Evolutionary conservation across 2,113 vertebrate genomes (phyloP).

Genomic region (Otus sunia): DNA sequence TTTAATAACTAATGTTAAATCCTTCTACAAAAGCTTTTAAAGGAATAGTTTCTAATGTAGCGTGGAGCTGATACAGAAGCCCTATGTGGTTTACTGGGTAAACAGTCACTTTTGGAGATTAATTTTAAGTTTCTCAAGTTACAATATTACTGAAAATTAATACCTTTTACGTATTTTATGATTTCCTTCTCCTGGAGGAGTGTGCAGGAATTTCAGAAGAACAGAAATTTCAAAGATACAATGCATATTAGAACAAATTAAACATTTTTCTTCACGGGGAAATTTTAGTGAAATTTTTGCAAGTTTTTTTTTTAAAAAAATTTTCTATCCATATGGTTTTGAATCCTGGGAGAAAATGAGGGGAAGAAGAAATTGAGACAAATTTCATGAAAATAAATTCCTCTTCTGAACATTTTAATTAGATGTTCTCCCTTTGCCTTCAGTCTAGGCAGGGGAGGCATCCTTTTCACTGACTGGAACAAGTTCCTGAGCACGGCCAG

Average conservation of each 20-base stretch:
- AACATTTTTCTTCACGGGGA: background rate
- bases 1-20: background rate
- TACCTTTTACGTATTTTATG: background rate
- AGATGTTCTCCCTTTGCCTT: background rate
- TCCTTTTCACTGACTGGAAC: background rate
- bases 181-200: background rate
- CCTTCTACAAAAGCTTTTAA: background rate
- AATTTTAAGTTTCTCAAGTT: background rate
- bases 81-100: background rate
- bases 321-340: background rate
- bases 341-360: background rate
- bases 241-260: background rate
- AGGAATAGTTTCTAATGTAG: background rate
- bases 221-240: background rate
- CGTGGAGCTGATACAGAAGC: background rate
- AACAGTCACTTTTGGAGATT: background rate
- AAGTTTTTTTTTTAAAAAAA: background rate
- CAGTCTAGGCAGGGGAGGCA: background rate
- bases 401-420: background rate
- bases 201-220: background rate
- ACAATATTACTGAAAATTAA: background rate
- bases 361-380: background rate
- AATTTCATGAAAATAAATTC: background rate
- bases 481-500: background rate
- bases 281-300: background rate